phyloP scores from a whole-genome alignment of 2,113 vertebrate species.

The Catharus fuscescens region DNA sequence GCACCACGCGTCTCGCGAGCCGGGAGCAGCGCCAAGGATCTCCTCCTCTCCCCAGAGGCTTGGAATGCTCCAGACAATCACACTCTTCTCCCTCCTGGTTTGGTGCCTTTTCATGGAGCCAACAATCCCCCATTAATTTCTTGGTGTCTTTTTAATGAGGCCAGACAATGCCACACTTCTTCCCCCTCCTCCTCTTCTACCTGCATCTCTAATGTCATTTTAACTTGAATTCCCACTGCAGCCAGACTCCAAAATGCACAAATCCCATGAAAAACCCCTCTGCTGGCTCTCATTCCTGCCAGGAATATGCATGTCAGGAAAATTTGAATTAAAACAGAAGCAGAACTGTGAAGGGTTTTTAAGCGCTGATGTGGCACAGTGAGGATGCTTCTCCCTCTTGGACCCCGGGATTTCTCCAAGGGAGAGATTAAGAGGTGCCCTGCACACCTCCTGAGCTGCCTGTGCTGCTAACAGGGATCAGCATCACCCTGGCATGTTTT shows the following conservation, averaged over 20 bases:
- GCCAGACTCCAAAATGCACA: neutral
- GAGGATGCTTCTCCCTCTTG: neutral
- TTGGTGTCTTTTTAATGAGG: neutral
- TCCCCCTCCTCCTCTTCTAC: neutral
- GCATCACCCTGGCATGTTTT: neutral
- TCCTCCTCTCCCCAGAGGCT: neutral
- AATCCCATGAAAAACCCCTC: neutral
- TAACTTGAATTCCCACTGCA: neutral
- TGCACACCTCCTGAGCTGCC: neutral
- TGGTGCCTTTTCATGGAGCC: neutral
- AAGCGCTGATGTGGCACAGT: fast-evolving
- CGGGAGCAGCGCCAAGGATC: neutral
- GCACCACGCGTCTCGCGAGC: fast-evolving
- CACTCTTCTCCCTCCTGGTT: neutral
- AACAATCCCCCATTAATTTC: neutral
- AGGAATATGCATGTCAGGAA: neutral
- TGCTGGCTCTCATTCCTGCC: neutral
- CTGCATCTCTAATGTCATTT: neutral
- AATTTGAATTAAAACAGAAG: neutral
- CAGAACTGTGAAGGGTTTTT: neutral
- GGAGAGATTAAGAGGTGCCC: neutral
- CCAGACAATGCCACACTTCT: neutral
- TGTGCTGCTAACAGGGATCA: neutral
- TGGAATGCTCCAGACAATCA: neutral
- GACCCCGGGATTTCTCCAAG: neutral